Percentiles rank a stretch among this genome's conserved stretches.
These are phyloP conservation scores for Semnopithecus entellus DNA, from an alignment of 2,113 vertebrate species.

Conservation along the genomic window DNA sequence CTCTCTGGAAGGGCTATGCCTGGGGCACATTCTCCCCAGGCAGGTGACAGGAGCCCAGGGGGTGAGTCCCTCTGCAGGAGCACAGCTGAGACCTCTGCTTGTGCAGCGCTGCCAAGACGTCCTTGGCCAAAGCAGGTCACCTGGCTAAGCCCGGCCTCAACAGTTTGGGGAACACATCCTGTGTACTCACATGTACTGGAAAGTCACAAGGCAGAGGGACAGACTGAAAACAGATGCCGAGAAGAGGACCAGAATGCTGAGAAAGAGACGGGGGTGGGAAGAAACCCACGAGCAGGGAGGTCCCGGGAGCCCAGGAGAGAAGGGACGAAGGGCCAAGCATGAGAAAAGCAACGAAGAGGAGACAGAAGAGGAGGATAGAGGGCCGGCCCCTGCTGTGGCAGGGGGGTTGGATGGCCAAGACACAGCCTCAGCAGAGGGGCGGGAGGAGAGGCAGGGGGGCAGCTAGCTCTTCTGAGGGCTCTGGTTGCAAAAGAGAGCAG, in stretches of 20 bases:
- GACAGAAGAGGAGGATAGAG: too few species aligned
- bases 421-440: neutral
- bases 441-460: neutral
- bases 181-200: fast-evolving
- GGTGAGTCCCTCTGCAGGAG: too few species aligned
- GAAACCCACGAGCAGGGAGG: neutral
- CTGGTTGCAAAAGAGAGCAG: neutral
- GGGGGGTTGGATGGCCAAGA: fast-evolving
- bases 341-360: fast-evolving
- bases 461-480: neutral
- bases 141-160: neutral
- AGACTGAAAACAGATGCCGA: neutral
- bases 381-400: neutral
- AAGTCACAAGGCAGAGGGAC: neutral
- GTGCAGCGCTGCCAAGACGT: too few species aligned
- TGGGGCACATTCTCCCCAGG: too few species aligned
- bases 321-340: neutral
- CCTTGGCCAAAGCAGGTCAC: neutral
- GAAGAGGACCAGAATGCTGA: too few species aligned
- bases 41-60: neutral
- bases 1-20: too few species aligned
- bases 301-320: too few species aligned
- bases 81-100: too few species aligned
- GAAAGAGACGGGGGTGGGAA: neutral
- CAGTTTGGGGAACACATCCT: neutral